A percentile compares a stretch with the other conserved stretches of the same genome.
Conservation (phyloP, 2,113 vertebrate species). For the Psittacara wagleri region DNA sequence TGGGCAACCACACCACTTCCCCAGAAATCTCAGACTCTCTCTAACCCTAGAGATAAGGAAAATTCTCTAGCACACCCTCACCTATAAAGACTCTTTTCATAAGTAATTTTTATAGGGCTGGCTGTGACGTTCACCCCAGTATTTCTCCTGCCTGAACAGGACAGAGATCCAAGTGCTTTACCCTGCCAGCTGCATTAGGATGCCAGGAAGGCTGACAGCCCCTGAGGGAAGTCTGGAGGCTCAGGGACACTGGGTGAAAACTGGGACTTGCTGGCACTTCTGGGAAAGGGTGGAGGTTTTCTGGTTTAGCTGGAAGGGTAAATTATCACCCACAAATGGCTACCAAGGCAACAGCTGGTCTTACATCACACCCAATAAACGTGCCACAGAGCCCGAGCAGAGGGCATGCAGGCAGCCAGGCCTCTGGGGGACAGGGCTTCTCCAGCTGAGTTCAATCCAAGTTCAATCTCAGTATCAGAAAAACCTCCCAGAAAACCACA, state of each 20-base stretch:
- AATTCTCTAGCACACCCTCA: not conserved
- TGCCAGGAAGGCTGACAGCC: not conserved
- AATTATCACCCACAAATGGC: not conserved
- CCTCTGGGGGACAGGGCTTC: rapidly evolving
- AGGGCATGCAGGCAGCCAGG: not conserved
- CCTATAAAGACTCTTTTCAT: not conserved
- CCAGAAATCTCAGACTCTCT: not conserved
- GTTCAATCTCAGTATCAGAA: not conserved
- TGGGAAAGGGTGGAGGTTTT: not conserved
- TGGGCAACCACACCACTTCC: not conserved
- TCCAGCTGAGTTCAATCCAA: not conserved
- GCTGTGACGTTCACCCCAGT: not conserved
- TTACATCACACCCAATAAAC: not conserved
- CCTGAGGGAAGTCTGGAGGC: not conserved
- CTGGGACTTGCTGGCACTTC: not conserved
- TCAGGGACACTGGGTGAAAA: not conserved
- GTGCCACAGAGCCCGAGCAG: not conserved
- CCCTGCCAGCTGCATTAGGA: rapidly evolving
- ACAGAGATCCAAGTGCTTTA: not conserved
- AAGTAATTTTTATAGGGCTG: not conserved
- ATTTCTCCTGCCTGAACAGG: not conserved
- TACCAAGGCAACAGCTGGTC: not conserved
- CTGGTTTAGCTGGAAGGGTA: conserved; percentile 10
- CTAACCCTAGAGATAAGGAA: not conserved
- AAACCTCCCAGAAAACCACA: not conserved